Conservation (phyloP, 1,140 invertebrate species). For the Saccostrea cuccullata region DNA sequence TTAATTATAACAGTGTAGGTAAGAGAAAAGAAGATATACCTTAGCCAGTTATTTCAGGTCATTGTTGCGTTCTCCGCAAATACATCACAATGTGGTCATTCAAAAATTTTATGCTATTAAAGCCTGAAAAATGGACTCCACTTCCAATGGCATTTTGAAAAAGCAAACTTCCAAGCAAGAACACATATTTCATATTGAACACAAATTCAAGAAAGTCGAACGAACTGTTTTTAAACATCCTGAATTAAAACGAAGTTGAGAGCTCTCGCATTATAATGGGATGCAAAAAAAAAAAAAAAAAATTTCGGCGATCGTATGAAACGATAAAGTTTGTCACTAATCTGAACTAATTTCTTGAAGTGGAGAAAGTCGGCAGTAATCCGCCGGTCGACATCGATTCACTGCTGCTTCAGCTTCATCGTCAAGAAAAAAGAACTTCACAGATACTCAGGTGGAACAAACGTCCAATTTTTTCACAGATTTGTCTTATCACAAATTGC, state of each 20-base stretch:
- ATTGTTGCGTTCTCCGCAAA: constrained; percentile 19
- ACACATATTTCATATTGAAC: constrained; percentile 1
- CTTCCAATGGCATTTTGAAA: not conserved
- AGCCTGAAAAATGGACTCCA: not conserved
- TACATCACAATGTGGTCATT: not conserved
- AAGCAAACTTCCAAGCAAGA: not conserved
- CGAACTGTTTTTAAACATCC: not conserved
- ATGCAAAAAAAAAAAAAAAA: not conserved
- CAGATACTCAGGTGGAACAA: not conserved
- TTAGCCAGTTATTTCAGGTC: constrained; percentile 13
- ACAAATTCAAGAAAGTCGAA: constrained; percentile 13
- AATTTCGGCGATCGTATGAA: not conserved
- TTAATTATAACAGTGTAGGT: constrained; percentile 7
- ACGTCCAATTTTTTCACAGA: constrained; percentile 12
- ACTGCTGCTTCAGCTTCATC: not conserved
- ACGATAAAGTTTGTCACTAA: constrained; percentile 14
- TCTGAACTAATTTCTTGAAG: constrained; percentile 9
- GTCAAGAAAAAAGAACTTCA: not conserved
- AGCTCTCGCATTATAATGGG: not conserved
- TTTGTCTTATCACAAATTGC: not conserved
- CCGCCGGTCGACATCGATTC: not conserved
- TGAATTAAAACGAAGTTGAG: not conserved
- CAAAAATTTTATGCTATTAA: not conserved
- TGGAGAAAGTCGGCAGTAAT: not conserved
- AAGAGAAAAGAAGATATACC: constrained; percentile 5